phyloP scores from a whole-genome alignment of 2,113 vertebrate species.

The Rhea americana region DNA sequence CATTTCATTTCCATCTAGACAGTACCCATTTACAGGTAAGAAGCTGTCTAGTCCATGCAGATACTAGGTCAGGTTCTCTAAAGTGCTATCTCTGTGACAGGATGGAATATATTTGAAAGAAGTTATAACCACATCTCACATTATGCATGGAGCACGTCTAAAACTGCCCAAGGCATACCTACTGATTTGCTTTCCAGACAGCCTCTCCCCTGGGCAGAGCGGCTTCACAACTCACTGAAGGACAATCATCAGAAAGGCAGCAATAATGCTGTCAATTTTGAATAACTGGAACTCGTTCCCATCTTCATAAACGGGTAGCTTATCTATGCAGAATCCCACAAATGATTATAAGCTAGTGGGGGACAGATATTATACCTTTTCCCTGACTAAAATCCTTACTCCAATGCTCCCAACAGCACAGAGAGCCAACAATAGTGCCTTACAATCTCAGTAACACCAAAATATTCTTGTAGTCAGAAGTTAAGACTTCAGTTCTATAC shows the following conservation, averaged over 20 bases:
- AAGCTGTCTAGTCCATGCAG: neutral
- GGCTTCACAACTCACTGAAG: neutral
- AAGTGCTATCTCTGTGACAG: neutral
- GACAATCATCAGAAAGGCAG: neutral
- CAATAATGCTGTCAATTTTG: neutral
- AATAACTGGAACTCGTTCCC: neutral
- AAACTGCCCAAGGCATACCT: neutral
- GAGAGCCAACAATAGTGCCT: neutral
- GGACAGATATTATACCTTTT: neutral
- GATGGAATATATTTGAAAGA: neutral
- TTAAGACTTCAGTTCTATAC: neutral
- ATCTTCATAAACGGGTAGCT: neutral
- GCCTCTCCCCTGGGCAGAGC: neutral
- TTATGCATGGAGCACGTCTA: neutral
- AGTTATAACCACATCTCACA: neutral
- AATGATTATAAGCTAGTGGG: neutral
- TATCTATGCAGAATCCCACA: neutral
- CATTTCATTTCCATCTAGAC: neutral
- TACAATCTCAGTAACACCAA: neutral
- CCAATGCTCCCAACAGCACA: neutral
- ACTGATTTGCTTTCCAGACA: neutral
- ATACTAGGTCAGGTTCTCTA: neutral
- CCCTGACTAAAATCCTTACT: neutral
- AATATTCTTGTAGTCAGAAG: rapidly evolving
- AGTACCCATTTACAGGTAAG: neutral